Evolutionary conservation across 2,113 vertebrate species (phyloP).

Genomic region (Sylvilagus bachmani): DNA sequence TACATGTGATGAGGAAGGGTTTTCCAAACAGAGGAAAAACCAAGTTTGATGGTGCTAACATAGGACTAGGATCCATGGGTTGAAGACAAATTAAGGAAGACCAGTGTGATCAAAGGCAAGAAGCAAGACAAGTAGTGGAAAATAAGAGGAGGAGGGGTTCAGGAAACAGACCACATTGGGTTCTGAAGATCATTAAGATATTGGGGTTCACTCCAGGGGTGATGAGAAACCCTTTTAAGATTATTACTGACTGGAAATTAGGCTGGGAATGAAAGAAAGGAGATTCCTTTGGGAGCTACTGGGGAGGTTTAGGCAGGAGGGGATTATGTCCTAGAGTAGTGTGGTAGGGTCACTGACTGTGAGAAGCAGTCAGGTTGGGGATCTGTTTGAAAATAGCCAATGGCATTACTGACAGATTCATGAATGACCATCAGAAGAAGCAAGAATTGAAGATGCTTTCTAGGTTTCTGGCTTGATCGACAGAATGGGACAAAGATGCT

Average conservation of each 20-base stretch:
- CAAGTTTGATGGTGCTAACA: background rate
- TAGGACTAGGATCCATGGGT: accelerated
- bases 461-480: background rate
- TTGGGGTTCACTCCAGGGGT: background rate
- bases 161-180: background rate
- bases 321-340: background rate
- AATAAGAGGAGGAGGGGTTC: background rate
- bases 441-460: background rate
- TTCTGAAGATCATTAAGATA: background rate
- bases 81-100: background rate
- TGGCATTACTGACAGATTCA: background rate
- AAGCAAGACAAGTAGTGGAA: background rate
- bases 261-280: background rate
- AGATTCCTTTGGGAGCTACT: background rate
- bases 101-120: background rate
- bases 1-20: background rate
- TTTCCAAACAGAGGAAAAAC: background rate
- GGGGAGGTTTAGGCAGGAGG: background rate
- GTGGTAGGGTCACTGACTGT: background rate
- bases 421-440: background rate
- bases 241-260: background rate
- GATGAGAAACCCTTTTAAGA: background rate
- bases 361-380: background rate
- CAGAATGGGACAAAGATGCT: background rate
- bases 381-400: background rate